phyloP scores from a whole-genome alignment of 2,888 invertebrate species.

The Tetramorium bicarinatum region DNA sequence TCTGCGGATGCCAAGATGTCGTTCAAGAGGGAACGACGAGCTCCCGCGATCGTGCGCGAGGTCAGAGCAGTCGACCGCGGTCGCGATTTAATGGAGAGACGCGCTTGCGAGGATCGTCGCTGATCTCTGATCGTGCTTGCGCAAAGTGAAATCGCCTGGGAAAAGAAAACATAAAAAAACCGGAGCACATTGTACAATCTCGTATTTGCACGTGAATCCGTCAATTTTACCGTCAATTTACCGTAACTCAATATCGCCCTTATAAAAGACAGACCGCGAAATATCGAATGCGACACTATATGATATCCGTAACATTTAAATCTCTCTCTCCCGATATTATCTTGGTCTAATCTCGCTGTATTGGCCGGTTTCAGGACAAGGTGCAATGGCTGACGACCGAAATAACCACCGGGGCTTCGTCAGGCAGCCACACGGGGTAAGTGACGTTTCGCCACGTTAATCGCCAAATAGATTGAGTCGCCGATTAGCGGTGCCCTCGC shows the following conservation, averaged over 20 bases:
- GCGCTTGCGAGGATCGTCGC: not conserved
- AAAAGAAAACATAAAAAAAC: not conserved
- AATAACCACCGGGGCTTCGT: constrained; percentile 81
- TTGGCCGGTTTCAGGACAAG: constrained; percentile 76
- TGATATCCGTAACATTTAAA: not conserved
- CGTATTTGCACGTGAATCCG: not conserved
- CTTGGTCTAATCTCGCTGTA: not conserved
- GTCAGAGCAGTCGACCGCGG: constrained; percentile 12
- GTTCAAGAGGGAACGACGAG: constrained; percentile 33
- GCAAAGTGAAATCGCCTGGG: not conserved
- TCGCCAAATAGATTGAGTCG: constrained; percentile 45
- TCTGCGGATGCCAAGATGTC: constrained; percentile 50
- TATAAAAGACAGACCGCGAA: not conserved
- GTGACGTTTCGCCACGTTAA: constrained; percentile 61
- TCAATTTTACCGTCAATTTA: too few species aligned
- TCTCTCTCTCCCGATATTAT: not conserved
- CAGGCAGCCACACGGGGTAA: constrained; percentile 81
- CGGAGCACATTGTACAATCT: not conserved
- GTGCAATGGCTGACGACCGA: constrained; percentile 83
- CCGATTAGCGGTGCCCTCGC: constrained; percentile 25
- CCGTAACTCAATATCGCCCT: not conserved
- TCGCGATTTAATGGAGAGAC: constrained; percentile 14
- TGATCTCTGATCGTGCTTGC: not conserved
- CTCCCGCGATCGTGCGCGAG: constrained; percentile 31
- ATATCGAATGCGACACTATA: not conserved